Conservation (phyloP, 2,888 invertebrate species). For the Pyralis farinalis region DNA sequence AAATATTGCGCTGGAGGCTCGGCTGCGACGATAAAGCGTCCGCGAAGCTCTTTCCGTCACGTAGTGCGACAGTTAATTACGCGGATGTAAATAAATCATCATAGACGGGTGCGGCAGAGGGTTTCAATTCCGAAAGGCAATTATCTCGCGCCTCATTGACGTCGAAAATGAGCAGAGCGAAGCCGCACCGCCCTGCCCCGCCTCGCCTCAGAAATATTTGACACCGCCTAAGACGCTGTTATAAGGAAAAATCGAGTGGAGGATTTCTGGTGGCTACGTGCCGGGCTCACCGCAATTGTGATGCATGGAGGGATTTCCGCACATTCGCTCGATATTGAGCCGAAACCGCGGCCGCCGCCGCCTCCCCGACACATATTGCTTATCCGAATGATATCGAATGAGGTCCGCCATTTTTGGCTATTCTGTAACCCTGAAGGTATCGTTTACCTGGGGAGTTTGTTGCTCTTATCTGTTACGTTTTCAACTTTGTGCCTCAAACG, state of each 20-base stretch:
- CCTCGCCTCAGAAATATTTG: slow-evolving; percentile 61
- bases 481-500: slow-evolving; percentile 29
- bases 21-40: slow-evolving; percentile 68
- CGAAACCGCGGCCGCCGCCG: slow-evolving; percentile 43
- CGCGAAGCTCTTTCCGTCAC: slow-evolving; percentile 74
- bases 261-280: slow-evolving; percentile 61
- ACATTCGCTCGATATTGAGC: slow-evolving; percentile 57
- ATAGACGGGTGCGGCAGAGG: slow-evolving; percentile 69
- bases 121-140: slow-evolving; percentile 75
- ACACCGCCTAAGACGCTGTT: slow-evolving; percentile 59
- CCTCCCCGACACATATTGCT: slow-evolving; percentile 54
- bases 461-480: slow-evolving; percentile 47
- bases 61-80: slow-evolving; percentile 80
- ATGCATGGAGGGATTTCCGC: slow-evolving; percentile 66
- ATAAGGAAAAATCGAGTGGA: slow-evolving; percentile 64
- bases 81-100: slow-evolving; percentile 80
- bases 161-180: slow-evolving; percentile 64
- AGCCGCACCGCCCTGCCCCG: slow-evolving; percentile 33
- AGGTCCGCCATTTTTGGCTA: slow-evolving; percentile 56
- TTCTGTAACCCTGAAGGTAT: slow-evolving; percentile 43
- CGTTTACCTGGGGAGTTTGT: slow-evolving; percentile 39
- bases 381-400: slow-evolving; percentile 64
- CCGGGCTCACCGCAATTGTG: slow-evolving; percentile 61
- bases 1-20: slow-evolving; percentile 65
- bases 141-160: slow-evolving; percentile 78